Conservation (phyloP, 2,797 vertebrate genomes). For the Pseudocheirus occidentalis region DNA sequence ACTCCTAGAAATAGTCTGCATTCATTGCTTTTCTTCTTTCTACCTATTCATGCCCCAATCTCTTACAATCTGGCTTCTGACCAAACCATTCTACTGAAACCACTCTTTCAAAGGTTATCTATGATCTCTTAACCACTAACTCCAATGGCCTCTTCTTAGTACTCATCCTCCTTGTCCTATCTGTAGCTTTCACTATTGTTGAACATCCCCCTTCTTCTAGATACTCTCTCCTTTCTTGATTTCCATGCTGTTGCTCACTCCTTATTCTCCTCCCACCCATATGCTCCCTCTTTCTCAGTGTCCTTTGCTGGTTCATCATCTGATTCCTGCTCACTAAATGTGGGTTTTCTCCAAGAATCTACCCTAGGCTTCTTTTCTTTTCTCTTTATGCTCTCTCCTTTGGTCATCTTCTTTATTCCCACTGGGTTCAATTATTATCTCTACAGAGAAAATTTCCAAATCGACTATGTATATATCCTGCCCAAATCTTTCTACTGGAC, state of each 20-base stretch:
- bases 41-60: background rate
- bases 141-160: background rate
- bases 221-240: background rate
- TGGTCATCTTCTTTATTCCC: background rate
- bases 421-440: background rate
- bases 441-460: background rate
- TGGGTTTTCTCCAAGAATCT: background rate
- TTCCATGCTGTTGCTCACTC: background rate
- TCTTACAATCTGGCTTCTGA: background rate
- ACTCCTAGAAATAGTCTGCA: background rate
- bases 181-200: background rate
- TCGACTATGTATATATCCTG: background rate
- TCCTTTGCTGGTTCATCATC: background rate
- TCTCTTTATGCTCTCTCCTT: background rate
- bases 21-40: background rate
- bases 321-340: background rate
- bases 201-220: background rate
- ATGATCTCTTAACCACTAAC: background rate
- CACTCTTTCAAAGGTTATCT: background rate
- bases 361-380: background rate
- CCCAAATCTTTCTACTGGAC: too few species aligned
- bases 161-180: background rate
- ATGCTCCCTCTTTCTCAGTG: background rate
- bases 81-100: background rate
- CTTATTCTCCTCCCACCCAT: background rate